phyloP scores from a whole-genome alignment of 2,113 vertebrate genomes.

The Trogon melanurus region DNA sequence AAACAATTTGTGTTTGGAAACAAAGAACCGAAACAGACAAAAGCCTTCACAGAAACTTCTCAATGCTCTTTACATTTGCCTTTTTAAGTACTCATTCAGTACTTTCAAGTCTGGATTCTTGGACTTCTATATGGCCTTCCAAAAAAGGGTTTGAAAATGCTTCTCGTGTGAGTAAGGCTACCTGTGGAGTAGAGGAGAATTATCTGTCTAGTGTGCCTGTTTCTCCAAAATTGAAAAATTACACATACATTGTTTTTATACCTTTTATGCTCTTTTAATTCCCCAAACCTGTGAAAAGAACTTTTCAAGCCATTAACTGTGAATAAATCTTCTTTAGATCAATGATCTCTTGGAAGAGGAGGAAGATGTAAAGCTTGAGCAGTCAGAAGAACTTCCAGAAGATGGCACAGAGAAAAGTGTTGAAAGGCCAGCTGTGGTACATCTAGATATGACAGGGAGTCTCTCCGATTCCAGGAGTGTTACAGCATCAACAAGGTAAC shows the following conservation, averaged over 20 bases:
- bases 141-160: background rate
- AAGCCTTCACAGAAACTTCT: background rate
- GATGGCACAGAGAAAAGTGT: constrained; percentile 84
- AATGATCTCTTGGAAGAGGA: constrained; percentile 91
- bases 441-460: constrained; percentile 75
- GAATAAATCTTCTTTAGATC: constrained; percentile 76
- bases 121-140: background rate
- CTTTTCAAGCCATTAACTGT: background rate
- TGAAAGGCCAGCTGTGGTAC: constrained; percentile 76
- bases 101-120: background rate
- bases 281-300: background rate
- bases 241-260: rapidly evolving
- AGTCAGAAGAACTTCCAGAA: constrained; percentile 92
- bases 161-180: background rate
- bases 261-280: background rate
- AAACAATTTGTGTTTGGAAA: background rate
- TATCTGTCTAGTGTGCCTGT: background rate
- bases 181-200: background rate
- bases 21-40: background rate
- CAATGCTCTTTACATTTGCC: background rate
- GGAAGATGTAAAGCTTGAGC: constrained; percentile 92
- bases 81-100: background rate
- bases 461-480: constrained; percentile 74
- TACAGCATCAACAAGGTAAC: constrained; percentile 80
- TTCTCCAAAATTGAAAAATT: background rate